Evolutionary conservation across 2,113 vertebrate genomes (phyloP), one percentile per base, ranked within the genome.

Genomic region (Lathamus discolor): DNA sequence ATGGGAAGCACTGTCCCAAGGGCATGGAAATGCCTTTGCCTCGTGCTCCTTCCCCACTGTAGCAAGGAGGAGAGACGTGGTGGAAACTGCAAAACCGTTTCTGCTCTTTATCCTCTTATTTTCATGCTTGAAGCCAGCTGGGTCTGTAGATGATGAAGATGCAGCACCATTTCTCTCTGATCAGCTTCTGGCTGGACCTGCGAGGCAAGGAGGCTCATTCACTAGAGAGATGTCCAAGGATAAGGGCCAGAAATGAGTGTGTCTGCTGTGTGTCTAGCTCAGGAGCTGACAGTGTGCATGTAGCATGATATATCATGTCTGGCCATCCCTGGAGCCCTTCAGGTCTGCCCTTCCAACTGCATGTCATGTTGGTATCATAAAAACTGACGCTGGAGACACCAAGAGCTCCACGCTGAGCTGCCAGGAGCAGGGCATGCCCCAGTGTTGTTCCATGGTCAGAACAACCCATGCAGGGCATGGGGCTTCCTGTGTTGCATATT

Each of bases 401-500:
- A 4, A 4, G 54, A 83, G 63, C 72, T 67, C 20, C 19, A 1
- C 1, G 39, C 33, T 35, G 29, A 35, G 33, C 79, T 68, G 59
- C 44, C 41, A 7, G 63, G 23, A 63, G 15, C 2, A 3, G 43
- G 43, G 31, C 20, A 29, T 23, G 31, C 4, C 48, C 43, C 5
- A 0, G 1, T 2, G 22, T 2, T 3, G 2, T 27, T 24, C 52
- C 72, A 8, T 6, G 7, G 27, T 15, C 46, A 51, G 29, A 74
- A 46, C 2, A 9, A 11, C 27, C 37, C 0, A 2, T 52, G 67
- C 11, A 10, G 51, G 31, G 31, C 57, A 16, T 0, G 0, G 33
- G 31, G 10, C 3, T 39, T n/a, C 51, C 51, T 2, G 0, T n/a
- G 35, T 31, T 5, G 24, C 23, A 46, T 63, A 46, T 63, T 35